phyloP scores from a whole-genome alignment of 2,888 invertebrate genomes.

The Pachliopta kotzebuea region DNA sequence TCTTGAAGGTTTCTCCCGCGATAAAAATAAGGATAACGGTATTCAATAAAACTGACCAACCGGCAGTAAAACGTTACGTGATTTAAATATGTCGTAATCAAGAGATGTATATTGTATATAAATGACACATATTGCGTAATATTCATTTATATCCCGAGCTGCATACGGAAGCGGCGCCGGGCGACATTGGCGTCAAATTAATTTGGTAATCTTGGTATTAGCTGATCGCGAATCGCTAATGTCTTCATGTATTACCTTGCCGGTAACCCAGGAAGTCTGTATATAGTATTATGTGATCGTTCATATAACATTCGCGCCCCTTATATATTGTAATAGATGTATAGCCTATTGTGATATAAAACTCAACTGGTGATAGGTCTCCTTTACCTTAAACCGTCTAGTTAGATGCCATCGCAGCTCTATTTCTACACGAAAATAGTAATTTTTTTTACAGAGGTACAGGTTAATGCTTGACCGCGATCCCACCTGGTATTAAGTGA shows the following conservation, averaged over 20 bases:
- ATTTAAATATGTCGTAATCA: constrained; percentile 30
- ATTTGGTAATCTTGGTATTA: constrained; percentile 31
- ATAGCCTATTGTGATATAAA: no score
- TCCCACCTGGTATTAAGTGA: no score
- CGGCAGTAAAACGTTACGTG: not conserved
- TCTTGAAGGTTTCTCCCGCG: no score
- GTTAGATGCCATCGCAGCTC: no score
- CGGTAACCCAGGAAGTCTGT: constrained; percentile 18
- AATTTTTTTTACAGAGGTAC: no score
- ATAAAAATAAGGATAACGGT: no score
- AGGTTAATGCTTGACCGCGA: no score
- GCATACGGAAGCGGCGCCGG: constrained; percentile 26
- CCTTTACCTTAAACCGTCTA: no score
- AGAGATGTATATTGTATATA: constrained; percentile 31
- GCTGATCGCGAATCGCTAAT: constrained; percentile 13
- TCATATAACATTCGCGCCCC: constrained; percentile 14
- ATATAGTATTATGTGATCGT: constrained; percentile 16
- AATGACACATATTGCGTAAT: constrained; percentile 18
- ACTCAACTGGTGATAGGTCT: no score
- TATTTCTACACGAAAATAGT: no score
- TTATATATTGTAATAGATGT: not conserved
- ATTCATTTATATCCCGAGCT: constrained; percentile 1
- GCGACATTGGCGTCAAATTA: constrained; percentile 32
- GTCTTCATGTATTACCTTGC: constrained; percentile 8
- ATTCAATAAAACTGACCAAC: not conserved